Percentiles rank a stretch among this genome's conserved stretches.
Conservation (phyloP, 2,888 invertebrate genomes). For the Ormia ochracea region DNA sequence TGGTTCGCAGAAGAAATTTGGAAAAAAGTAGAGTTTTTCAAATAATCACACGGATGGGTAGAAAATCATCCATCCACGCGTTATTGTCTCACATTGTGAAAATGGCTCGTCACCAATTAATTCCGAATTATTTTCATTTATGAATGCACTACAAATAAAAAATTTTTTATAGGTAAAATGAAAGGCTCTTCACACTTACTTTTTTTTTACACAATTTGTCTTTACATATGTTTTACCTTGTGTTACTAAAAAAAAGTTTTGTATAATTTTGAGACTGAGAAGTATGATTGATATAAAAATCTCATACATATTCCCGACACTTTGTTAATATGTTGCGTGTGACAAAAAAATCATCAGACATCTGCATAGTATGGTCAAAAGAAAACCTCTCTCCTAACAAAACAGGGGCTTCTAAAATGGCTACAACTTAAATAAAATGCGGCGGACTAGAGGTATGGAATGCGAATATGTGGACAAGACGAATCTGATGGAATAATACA, state of each 20-base stretch:
- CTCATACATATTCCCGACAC: constrained; percentile 20
- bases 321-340: constrained; percentile 41
- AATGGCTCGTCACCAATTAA: not conserved
- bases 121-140: constrained; percentile 5
- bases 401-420: not conserved
- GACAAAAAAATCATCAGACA: constrained; percentile 73
- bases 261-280: not conserved
- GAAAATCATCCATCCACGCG: not conserved
- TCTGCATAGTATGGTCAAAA: constrained; percentile 76
- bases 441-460: not conserved
- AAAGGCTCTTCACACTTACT: constrained; percentile 35
- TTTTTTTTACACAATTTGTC: not conserved
- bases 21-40: too few species aligned
- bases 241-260: not conserved
- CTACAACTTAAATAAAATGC: not conserved
- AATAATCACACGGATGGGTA: not conserved
- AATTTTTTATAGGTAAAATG: constrained; percentile 1
- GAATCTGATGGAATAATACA: not conserved
- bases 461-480: not conserved
- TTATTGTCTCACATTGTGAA: not conserved
- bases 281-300: constrained; percentile 14
- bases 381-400: constrained; percentile 65
- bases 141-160: constrained; percentile 52
- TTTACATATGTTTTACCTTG: constrained; percentile 11
- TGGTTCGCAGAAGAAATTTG: too few species aligned